phyloP scores from a whole-genome alignment of 2,888 invertebrate genomes.

The Apodemia hepburni region DNA sequence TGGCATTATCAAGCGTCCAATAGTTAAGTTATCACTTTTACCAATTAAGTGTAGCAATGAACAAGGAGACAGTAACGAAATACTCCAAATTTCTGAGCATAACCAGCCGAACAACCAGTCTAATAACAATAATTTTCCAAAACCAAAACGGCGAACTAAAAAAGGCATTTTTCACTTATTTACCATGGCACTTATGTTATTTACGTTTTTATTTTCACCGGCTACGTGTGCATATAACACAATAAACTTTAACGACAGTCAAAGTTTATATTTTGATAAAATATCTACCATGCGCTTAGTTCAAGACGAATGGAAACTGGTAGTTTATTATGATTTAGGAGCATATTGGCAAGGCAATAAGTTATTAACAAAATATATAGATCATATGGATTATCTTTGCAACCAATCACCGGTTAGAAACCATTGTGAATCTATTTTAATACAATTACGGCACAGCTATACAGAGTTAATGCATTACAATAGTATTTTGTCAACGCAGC shows the following conservation, averaged over 20 bases:
- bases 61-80: neutral
- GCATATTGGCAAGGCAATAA: slow-evolving; percentile 24
- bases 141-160: neutral
- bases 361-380: slow-evolving; percentile 20
- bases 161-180: slow-evolving; percentile 1
- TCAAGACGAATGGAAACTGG: slow-evolving; percentile 26
- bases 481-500: slow-evolving; percentile 28
- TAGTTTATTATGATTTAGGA: slow-evolving; percentile 27
- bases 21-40: too few relatives aligned
- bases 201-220: slow-evolving; percentile 1
- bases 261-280: slow-evolving; percentile 19
- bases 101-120: slow-evolving; percentile 13
- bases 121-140: slow-evolving; percentile 14
- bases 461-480: slow-evolving; percentile 39
- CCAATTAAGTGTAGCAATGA: neutral
- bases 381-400: slow-evolving; percentile 16
- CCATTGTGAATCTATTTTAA: slow-evolving; percentile 24
- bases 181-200: neutral
- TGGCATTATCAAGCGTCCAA: too few relatives aligned
- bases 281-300: slow-evolving; percentile 17
- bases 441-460: slow-evolving; percentile 28
- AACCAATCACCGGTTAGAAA: slow-evolving; percentile 8
- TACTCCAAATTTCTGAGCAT: neutral
- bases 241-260: slow-evolving; percentile 13
- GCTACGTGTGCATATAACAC: neutral